Percentiles rank a stretch among this genome's conserved stretches.
Conservation (phyloP, 2,113 vertebrate species). For the Mesembrinibis cayennensis region DNA sequence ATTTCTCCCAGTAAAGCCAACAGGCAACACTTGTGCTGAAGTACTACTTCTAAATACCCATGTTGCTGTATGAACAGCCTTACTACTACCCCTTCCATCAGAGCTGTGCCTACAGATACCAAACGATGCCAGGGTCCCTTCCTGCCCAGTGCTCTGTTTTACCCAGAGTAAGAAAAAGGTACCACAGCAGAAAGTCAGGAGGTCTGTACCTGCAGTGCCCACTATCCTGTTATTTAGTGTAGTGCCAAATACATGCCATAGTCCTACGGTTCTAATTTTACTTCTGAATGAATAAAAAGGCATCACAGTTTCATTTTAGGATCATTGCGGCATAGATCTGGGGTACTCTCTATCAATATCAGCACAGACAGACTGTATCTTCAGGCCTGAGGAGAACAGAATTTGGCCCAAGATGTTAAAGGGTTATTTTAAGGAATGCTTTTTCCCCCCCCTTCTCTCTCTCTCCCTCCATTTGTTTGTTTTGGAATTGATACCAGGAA, state of each 20-base stretch:
- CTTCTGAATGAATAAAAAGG: background rate
- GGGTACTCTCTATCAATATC: background rate
- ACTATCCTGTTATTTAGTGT: background rate
- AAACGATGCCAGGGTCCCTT: background rate
- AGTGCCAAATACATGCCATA: background rate
- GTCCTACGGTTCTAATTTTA: background rate
- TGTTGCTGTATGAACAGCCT: background rate
- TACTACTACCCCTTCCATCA: background rate
- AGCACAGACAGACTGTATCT: background rate
- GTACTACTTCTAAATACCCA: background rate
- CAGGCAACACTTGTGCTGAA: background rate
- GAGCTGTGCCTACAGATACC: background rate
- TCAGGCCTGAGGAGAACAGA: background rate
- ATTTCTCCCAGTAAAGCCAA: background rate
- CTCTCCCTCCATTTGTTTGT: conserved; percentile 34
- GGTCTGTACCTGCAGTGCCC: background rate
- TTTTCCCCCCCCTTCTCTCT: background rate
- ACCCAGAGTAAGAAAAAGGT: background rate
- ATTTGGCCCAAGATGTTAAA: conserved; percentile 54
- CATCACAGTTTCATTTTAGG: background rate
- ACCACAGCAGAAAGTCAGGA: background rate
- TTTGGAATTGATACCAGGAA: conserved; percentile 68
- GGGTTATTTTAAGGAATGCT: conserved; percentile 66
- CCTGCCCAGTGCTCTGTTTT: background rate
- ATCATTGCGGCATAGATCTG: background rate